Percentiles rank a stretch among this genome's conserved stretches.
Conservation (phyloP, 2,113 vertebrate genomes). For the Bolborhynchus lineola region DNA sequence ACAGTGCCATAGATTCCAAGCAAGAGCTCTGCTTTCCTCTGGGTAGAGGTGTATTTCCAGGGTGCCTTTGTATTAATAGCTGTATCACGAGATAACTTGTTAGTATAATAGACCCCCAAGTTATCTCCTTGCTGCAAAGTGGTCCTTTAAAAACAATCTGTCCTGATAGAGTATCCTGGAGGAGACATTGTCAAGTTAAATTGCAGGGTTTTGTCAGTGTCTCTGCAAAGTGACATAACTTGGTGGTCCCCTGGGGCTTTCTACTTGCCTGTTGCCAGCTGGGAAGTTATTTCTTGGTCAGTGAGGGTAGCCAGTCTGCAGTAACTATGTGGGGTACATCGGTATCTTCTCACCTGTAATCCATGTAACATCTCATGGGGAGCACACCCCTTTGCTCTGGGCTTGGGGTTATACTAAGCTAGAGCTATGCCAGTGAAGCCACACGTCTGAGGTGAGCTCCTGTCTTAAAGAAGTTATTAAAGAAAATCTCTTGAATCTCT, state of each 20-base stretch:
- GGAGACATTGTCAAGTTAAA: background rate
- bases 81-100: background rate
- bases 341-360: background rate
- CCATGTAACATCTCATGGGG: background rate
- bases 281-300: background rate
- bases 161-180: background rate
- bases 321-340: accelerated
- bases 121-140: background rate
- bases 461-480: background rate
- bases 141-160: background rate
- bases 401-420: background rate
- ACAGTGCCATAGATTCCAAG: background rate
- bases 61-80: background rate
- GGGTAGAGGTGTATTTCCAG: background rate
- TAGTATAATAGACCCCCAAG: background rate
- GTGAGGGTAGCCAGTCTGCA: background rate
- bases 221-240: background rate
- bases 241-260: background rate
- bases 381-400: background rate
- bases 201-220: background rate
- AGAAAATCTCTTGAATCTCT: background rate
- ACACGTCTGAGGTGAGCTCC: background rate
- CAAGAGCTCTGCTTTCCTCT: background rate
- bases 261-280: background rate
- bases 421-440: background rate